Conservation (phyloP, 2,797 vertebrate genomes). For the Bradypus variegatus region DNA sequence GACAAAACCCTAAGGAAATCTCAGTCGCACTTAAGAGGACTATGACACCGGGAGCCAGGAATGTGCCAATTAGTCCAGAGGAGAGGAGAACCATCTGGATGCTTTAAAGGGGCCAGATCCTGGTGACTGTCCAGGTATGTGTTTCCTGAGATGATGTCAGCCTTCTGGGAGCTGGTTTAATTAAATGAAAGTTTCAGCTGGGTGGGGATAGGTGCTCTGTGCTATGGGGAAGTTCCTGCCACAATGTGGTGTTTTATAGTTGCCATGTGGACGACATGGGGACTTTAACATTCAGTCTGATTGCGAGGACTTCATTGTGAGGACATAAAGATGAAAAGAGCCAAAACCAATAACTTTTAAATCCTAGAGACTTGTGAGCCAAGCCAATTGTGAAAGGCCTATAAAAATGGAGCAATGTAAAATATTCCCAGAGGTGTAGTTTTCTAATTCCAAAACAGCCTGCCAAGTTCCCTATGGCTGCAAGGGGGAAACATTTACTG, state of each 20-base stretch:
- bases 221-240: background rate
- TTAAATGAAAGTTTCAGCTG: background rate
- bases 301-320: conserved; percentile 32
- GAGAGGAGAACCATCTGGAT: background rate
- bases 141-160: background rate
- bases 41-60: conserved; percentile 25
- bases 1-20: background rate
- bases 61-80: background rate
- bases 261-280: background rate
- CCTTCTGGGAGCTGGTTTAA: conserved; percentile 21
- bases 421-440: background rate
- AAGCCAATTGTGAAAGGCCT: conserved; percentile 51
- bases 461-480: background rate
- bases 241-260: conserved; percentile 11
- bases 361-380: conserved; percentile 44
- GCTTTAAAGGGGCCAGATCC: background rate
- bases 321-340: conserved; percentile 41
- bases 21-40: background rate
- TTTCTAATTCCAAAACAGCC: background rate
- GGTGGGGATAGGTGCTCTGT: background rate
- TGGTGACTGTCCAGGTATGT: background rate
- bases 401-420: conserved; percentile 41
- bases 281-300: conserved; percentile 25
- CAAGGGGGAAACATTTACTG: background rate
- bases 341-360: conserved; percentile 53